phyloP scores from a whole-genome alignment of 2,113 vertebrate species.

The Riparia riparia region DNA sequence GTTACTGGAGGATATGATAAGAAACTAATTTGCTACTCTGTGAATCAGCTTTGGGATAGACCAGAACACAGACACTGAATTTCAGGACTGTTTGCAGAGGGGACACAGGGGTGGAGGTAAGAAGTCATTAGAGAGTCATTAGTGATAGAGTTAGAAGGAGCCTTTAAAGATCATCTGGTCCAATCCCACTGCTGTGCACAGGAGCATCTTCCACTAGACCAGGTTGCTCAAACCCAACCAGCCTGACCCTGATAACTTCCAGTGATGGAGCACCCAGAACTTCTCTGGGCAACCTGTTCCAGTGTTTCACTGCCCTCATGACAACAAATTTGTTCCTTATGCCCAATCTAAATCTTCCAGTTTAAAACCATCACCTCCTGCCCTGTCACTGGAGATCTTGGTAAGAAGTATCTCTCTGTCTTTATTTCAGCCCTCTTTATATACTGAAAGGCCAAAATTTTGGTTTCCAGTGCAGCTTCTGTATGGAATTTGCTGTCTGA shows the following conservation, averaged over 20 bases:
- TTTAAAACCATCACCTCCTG: neutral
- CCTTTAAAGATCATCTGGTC: neutral
- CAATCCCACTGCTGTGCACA: neutral
- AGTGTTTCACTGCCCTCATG: neutral
- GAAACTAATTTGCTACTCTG: neutral
- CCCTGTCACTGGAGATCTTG: neutral
- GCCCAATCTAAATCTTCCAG: neutral
- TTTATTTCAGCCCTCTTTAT: neutral
- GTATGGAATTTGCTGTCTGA: neutral
- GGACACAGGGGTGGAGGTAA: neutral
- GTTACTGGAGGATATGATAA: neutral
- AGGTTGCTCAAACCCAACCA: neutral
- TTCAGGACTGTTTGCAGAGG: neutral
- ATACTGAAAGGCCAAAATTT: neutral
- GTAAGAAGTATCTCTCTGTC: neutral
- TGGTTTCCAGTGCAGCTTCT: neutral
- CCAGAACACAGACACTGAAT: neutral
- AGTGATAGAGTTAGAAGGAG: neutral
- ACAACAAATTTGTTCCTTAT: neutral
- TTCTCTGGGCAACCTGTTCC: neutral
- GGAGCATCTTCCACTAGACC: neutral
- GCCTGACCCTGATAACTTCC: neutral
- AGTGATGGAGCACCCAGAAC: neutral
- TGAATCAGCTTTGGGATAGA: neutral
- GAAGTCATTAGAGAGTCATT: neutral